Conservation (phyloP, 2,797 vertebrate genomes). For the Erpetoichthys calabaricus region DNA sequence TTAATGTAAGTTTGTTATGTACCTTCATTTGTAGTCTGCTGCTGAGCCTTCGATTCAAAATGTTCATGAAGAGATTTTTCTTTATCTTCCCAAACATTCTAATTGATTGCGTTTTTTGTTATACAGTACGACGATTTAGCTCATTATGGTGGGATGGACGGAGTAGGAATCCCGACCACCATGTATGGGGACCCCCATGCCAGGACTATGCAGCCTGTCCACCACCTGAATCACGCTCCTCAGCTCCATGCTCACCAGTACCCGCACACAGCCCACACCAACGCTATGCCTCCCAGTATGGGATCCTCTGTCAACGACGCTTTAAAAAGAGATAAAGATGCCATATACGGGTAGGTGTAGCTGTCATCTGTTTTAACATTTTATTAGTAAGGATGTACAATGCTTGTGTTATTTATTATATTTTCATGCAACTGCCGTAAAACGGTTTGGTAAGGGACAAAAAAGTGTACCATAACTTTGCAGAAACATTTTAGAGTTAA, state of each 20-base stretch:
- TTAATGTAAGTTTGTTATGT: no score
- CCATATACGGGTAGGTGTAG: constrained; percentile 91
- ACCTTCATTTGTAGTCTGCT: no score
- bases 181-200: constrained; percentile 98
- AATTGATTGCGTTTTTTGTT: constrained; percentile 32
- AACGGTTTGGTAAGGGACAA: no score
- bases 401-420: not conserved
- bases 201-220: constrained; percentile 92
- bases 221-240: constrained; percentile 90
- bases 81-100: no score
- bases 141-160: constrained; percentile 95
- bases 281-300: constrained; percentile 93
- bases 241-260: constrained; percentile 95
- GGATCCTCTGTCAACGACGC: constrained; percentile 97
- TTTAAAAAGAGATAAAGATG: constrained; percentile 98
- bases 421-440: no score
- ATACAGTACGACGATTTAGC: constrained; percentile 96
- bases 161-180: constrained; percentile 89
- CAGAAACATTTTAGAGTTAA: no score
- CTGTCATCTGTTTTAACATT: constrained; percentile 24
- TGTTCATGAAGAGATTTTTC: no score
- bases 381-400: constrained; percentile 8
- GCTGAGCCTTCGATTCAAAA: no score
- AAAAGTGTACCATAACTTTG: no score
- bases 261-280: constrained; percentile 87